A percentile compares a stretch with the other conserved stretches of the same genome.
These are phyloP conservation scores for Sepioteuthis lessoniana DNA, from an alignment of 2,888 invertebrate species.

Conservation along the genomic window DNA sequence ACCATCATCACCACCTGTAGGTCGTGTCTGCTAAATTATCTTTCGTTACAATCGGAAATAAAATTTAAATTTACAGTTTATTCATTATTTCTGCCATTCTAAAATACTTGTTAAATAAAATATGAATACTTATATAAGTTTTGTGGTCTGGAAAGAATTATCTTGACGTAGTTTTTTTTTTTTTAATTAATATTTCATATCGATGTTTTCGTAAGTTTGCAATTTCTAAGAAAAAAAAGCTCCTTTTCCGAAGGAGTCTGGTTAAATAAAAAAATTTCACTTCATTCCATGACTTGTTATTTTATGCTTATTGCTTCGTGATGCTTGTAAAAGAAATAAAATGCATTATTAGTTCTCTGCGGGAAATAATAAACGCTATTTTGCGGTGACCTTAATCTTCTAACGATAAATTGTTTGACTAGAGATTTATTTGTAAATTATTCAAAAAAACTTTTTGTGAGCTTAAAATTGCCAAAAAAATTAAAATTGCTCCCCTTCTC, in stretches of 20 bases:
- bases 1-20: not conserved
- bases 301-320: not conserved
- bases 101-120: too few species aligned
- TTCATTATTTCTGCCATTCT: too few species aligned
- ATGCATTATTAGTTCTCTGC: not conserved
- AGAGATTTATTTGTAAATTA: not conserved
- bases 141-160: not conserved
- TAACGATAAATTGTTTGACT: too few species aligned
- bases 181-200: not conserved
- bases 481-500: not conserved
- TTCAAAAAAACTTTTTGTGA: not conserved
- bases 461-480: not conserved
- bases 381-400: not conserved
- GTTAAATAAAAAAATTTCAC: not conserved
- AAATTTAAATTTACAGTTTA: too few species aligned
- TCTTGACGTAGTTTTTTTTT: not conserved
- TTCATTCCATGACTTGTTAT: not conserved
- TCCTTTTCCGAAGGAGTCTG: not conserved
- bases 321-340: not conserved
- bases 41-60: not conserved
- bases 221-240: not conserved
- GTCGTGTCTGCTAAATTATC: not conserved
- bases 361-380: not conserved
- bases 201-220: not conserved
- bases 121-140: not conserved